Percentiles rank a stretch among this genome's conserved stretches.
Conservation (phyloP, 92 coral and sea anemone genomes). For the Epizoanthus illoricatus region DNA sequence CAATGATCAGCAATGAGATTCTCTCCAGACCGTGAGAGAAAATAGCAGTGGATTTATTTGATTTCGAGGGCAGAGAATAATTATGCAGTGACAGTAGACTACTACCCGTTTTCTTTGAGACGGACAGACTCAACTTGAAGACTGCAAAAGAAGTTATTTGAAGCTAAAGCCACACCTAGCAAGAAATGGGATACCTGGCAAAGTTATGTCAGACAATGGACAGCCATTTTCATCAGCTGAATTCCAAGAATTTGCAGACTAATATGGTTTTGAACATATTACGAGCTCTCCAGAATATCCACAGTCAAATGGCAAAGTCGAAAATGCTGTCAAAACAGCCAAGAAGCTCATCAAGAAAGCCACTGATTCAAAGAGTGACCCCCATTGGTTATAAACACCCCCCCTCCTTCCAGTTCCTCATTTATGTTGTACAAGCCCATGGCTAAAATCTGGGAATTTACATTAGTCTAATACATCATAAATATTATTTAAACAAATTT, state of each 20-base stretch:
- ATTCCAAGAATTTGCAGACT: not conserved
- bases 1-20: constrained; percentile 19
- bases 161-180: constrained; percentile 19
- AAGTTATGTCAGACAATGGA: constrained; percentile 10
- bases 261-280: constrained; percentile 15
- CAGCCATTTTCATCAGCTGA: constrained; percentile 8
- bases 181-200: constrained; percentile 2
- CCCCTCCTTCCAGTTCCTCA: too few species aligned
- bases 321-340: constrained; percentile 24
- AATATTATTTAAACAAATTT: too few species aligned
- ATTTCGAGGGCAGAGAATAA: constrained; percentile 9
- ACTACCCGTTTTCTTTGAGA: constrained; percentile 25
- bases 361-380: too few species aligned
- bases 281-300: constrained; percentile 2
- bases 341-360: not conserved
- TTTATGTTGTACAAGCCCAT: too few species aligned
- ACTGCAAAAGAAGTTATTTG: not conserved
- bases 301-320: not conserved
- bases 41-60: constrained; percentile 30
- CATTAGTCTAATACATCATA: too few species aligned
- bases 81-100: constrained; percentile 21
- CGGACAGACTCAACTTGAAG: constrained; percentile 22
- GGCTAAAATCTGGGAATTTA: too few species aligned
- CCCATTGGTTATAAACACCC: too few species aligned
- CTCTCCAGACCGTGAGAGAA: constrained; percentile 20